phyloP scores from a whole-genome alignment of 2,888 invertebrate genomes.

The Hermaeophaga mercurialis region DNA sequence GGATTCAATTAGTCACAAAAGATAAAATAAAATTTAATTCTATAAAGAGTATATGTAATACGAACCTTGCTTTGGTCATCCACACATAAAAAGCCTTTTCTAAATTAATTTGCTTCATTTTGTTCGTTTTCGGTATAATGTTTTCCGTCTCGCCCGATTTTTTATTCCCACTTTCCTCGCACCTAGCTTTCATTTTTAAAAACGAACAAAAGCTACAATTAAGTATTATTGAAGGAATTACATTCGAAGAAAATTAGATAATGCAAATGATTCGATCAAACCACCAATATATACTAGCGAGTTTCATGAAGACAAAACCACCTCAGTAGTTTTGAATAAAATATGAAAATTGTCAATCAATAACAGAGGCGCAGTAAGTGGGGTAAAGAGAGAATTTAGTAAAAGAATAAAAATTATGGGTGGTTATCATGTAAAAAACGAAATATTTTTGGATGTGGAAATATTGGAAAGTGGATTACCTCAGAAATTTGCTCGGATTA shows the following conservation, averaged over 20 bases:
- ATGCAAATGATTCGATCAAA: neutral
- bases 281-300: constrained; percentile 1
- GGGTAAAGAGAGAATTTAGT: neutral
- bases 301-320: neutral
- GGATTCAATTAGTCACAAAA: too few species aligned
- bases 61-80: constrained; percentile 45
- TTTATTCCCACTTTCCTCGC: constrained; percentile 5
- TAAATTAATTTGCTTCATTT: constrained; percentile 31
- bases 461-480: too few species aligned
- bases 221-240: neutral
- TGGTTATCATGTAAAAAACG: too few species aligned
- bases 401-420: too few species aligned
- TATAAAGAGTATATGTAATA: too few species aligned
- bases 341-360: constrained; percentile 17
- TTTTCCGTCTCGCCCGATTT: constrained; percentile 24
- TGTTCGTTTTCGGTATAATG: constrained; percentile 20
- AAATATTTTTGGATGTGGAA: too few species aligned
- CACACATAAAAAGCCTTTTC: constrained; percentile 46
- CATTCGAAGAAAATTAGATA: neutral
- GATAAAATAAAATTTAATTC: too few species aligned
- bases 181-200: constrained; percentile 4
- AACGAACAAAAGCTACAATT: neutral
- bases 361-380: neutral
- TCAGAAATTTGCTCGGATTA: too few species aligned
- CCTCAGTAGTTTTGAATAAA: constrained; percentile 18